Evolutionary conservation across 2,113 vertebrate species (phyloP), one percentile per base, ranked within the genome.

Genomic region (Bucco capensis): DNA sequence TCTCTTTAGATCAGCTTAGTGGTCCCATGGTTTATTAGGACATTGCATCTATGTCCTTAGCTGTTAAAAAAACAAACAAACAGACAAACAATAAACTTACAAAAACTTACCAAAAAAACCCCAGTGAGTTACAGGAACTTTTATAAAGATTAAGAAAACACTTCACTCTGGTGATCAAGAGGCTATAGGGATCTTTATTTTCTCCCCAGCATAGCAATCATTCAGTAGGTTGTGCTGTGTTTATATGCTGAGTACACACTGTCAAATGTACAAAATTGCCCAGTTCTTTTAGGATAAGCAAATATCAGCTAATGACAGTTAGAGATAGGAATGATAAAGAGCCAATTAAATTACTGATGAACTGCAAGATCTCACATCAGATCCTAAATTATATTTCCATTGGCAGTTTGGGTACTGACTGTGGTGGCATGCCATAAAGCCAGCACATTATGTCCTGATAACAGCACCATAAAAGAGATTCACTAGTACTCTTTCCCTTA

Each of bases 401-500:
- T 83, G 87, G 79, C 93, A 95, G 62, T 92, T 95, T 87, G 62
- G 85, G 89, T 58, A 88, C 66, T 86, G 82, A 90, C 91, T 94
- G 76, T 93, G 90, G 82, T 90, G 86, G 71, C 80, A 80, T 54
- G 40, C 89, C 60, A 64, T 97, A 96, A 96, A 96, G 61, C 67
- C 84, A 75, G 88, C 82, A 85, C 76, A 94, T 96, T 91, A 95
- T 88, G 86, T 95, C 84, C 93, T 85, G 88, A 89, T 93, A 97
- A 94, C 91, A 91, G 84, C 76, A 60, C 66, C 42, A 77, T 96
- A 95, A 96, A 96, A 96, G 87, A 96, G 95, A 96, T 96, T 96
- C 95, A 96, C 88, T 94, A 94, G 86, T 91, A 65, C 66, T 92
- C 86, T 96, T 95, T 93, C 31, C 64, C 90, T 88, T 66, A 31